Evolutionary conservation across 1,140 invertebrate genomes (phyloP), one percentile per base, ranked within the genome.

Genomic region (Brachionus plicatilis): DNA sequence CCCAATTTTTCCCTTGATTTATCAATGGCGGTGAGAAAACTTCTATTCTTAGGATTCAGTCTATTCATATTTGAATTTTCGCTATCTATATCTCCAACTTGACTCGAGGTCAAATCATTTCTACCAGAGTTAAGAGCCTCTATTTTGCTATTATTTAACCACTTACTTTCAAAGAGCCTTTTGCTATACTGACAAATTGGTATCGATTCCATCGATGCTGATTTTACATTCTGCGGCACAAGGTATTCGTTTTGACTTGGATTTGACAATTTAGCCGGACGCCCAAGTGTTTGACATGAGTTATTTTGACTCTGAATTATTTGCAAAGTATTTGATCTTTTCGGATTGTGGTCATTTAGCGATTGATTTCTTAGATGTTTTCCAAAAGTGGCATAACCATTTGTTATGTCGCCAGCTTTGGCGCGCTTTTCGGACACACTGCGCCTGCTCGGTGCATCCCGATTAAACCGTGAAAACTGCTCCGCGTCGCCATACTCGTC

Each of bases 391-490:
- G 68, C 68, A 43, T 45, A 82, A 1, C 27, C 60, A 60, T 27
- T 27, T 4, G 50, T 33, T 7, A 60, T 45, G 29, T 14, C 9
- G 1, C 53, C 53, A 5, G 60, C 1, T 47, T 82, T 82, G 11
- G 20, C 17, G 2, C 82, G 14, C 17, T 84, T 84, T 43, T 84
- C 82, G 5, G 60, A 70, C 24, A 84, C 47, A 56, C 82, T 84
- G 43, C 66, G 65, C 70, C 82, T 84, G 29, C 45, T 53, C 27
- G 82, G 60, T 37, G 82, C 82, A 75, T 84, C 66, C 37, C 82
- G 60, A 20, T 84, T 84, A 70, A 84, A 84, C 50, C 43, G 20
- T 27, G 72, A 72, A 47, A 72, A 76, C 33, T 47, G 72, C n/a
- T 56, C 45, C 8, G 24, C 2, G 5, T 47, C 27, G 7, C 12